Conservation (phyloP, 1,140 invertebrate species). For the Aphis craccivora region DNA sequence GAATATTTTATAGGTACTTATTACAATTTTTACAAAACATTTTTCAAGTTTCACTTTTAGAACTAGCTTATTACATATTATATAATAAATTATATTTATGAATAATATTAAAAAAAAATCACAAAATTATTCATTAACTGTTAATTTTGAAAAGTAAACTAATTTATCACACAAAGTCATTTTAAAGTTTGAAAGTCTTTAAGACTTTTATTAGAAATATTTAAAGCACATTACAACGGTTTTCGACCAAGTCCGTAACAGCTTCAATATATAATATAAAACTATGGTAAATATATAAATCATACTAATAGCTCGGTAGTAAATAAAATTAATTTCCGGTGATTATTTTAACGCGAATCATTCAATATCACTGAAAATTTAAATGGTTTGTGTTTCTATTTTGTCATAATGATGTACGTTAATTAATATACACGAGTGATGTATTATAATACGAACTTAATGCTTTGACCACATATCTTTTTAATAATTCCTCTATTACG, state of each 20-base stretch:
- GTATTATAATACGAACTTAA: not conserved
- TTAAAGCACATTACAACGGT: not conserved
- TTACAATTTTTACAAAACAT: not conserved
- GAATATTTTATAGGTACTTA: not conserved
- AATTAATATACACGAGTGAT: not conserved
- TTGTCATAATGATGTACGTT: not conserved
- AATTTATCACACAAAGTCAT: slow-evolving; percentile 20
- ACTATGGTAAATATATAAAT: not conserved
- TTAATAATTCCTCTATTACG: not conserved
- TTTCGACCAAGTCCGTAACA: not conserved
- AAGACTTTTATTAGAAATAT: not conserved
- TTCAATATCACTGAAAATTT: not conserved
- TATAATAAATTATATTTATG: not conserved
- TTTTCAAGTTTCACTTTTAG: not conserved
- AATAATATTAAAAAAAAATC: not conserved
- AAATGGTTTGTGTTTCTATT: not conserved
- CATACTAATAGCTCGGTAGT: not conserved
- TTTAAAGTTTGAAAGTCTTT: not conserved
- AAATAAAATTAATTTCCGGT: not conserved
- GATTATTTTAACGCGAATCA: not conserved
- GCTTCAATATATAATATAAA: not conserved
- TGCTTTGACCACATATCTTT: not conserved
- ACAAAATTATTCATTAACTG: not conserved
- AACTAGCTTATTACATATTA: not conserved
- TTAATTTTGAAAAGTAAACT: slow-evolving; percentile 2